phyloP scores from a whole-genome alignment of 2,888 invertebrate species.

The Tyria jacobaeae region DNA sequence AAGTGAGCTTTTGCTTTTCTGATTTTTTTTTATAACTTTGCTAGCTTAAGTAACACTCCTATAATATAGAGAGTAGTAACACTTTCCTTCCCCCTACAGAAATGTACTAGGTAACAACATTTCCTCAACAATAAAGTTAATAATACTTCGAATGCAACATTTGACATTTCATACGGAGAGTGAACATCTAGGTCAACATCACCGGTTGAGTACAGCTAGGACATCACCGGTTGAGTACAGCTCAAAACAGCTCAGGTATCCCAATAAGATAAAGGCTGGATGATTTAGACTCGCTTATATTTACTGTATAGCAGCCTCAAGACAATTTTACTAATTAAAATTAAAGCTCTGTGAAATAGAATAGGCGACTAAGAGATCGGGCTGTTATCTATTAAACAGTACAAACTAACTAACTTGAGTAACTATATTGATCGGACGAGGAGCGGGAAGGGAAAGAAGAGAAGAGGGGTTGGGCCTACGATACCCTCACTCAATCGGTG shows the following conservation, averaged over 20 bases:
- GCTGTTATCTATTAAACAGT: too few relatives aligned
- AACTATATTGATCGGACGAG: too few relatives aligned
- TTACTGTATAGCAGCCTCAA: neutral
- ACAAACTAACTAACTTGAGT: too few relatives aligned
- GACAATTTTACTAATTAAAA: too few relatives aligned
- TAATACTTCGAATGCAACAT: slow-evolving; percentile 1
- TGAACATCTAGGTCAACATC: slow-evolving; percentile 14
- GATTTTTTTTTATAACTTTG: too few relatives aligned
- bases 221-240: neutral
- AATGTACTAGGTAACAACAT: neutral
- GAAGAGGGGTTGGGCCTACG: too few relatives aligned
- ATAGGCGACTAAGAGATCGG: too few relatives aligned
- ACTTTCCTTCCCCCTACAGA: neutral
- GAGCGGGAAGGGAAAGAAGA: too few relatives aligned
- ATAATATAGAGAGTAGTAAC: neutral
- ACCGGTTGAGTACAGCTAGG: neutral
- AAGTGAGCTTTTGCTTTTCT: too few relatives aligned
- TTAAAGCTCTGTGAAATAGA: too few relatives aligned
- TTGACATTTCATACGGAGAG: slow-evolving; percentile 4
- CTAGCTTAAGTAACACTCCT: neutral
- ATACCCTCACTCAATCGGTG: too few relatives aligned
- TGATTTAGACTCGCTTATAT: neutral
- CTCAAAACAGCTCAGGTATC: neutral
- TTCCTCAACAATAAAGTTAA: neutral
- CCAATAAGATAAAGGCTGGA: neutral